Base-by-base conservation (phyloP, 2,797 vertebrate genomes). In the Hipposideros larvatus region DNA sequence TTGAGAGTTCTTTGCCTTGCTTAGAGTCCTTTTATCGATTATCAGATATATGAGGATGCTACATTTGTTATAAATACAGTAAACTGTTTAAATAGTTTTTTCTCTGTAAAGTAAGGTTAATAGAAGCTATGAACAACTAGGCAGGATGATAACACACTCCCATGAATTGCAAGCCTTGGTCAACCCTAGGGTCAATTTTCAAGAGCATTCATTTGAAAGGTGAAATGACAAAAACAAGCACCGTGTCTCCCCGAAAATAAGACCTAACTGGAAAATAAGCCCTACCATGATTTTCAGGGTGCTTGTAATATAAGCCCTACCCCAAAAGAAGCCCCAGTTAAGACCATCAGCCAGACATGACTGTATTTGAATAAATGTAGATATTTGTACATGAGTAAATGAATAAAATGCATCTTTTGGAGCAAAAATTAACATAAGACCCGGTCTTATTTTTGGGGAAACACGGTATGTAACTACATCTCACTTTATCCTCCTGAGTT, bases 1-100 rank as follows among this genome's bases (percentile, higher is more conserved):
- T 94, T 48, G 11, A 37, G 78, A 92, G 1, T 41, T 91, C 53
- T 2, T 46, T 95, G 84, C 41, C 73, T 90, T 96, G 13, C 43
- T 82, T 82, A 92, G 57, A 57, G 2, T 78, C 37, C 8, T 75
- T 77, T 71, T 66, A 75, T 1, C 77, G 82, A 84, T 93, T 21
- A 43, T 90, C 51, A 85, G 11, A 88, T 43, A 63, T 24, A 51
- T 22, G 34, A 63, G 8, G 22, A 84, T 55, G 26, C 7, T 55
- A 71, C 84, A 10, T 34, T 77, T 13, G 34, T 34, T 95, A 77
- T 28, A 63, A 71, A 46, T 26, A 61, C 0, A 77, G 5, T 37
- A 74, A 73, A 82, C 9, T 11, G 13, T 57, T 85, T 0, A 59
- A 65, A 48, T 21, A 48, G 4, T 63, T 18, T 46, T 83, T 68